Evolutionary conservation across 2,797 vertebrate genomes (phyloP), one percentile per base, ranked within the genome.

Genomic region (Pogonophryne albipinna): DNA sequence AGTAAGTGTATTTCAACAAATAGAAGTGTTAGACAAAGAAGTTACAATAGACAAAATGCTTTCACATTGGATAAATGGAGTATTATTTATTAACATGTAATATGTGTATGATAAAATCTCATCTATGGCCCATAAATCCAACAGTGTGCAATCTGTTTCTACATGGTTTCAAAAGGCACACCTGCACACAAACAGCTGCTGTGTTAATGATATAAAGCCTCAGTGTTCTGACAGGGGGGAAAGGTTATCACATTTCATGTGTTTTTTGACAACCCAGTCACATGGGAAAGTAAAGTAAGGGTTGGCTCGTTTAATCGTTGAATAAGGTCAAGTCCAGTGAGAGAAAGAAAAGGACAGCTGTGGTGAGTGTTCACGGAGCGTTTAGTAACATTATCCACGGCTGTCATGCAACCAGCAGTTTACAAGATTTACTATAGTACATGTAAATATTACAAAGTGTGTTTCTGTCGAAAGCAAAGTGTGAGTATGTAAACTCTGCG

Each of bases 111-210:
- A 66, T 16, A 63, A 69, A 20, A 38, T 38, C 8, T 64, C 10
- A 8, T 58, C 41, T 27, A 47, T 66, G 23, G 9, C 6, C 10
- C 38, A 19, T 41, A 42, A 52, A 58, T 55, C 13, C 20, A 27
- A 42, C 38, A 65, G 56, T 72, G 45, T 60, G 45, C 12, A 13
- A 20, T 56, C 44, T 75, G 69, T 74, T 45, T 66, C 38, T 49
- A 3, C 8, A 6, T n/a, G 44, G 46, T 42, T 15, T 64, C 34
- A n/a, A 38, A 52, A 79, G 45, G 44, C 49, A 75, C 74, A 83
- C 76, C 80, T 81, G 78, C 65, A 53, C 55, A 51, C 62, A 66
- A 80, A 67, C 78, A 87, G 78, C 78, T 74, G 76, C 67, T 64
- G 60, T 38, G 71, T 66, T 53, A 79, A 70, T 73, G 50, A 71